Base-by-base conservation (phyloP, 2,888 invertebrate genomes). In the Callinectes sapidus region DNA sequence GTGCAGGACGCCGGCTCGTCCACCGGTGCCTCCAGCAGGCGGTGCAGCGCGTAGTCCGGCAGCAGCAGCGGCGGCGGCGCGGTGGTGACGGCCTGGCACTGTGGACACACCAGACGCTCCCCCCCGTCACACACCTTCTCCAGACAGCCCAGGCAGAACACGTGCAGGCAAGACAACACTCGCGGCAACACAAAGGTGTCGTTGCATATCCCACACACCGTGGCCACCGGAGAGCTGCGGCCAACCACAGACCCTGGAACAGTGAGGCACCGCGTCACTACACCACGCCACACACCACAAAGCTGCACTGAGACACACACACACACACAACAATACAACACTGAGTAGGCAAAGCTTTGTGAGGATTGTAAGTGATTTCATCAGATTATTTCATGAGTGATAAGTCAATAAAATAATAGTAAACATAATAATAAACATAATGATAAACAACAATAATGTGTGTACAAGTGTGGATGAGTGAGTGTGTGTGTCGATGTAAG, bases 61-160 rank as follows among this genome's bases (percentile, higher is more conserved):
- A 97, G 96, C 94, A 98, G 96, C 54, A 95, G 96, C 95, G 95
- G 96, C 95, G 92, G 96, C 95, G 94, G 96, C 95, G 95, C 96
- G 96, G 95, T 97, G 96, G 95, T 96, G 95, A 88, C 96, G 96
- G 95, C 90, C 48, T 92, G 91, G 89, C 97, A 97, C 95, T 96
- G 96, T 54, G 98, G 97, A 95, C 98, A 98, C 95, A 97, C 97
- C 94, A 98, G 97, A 96, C 97, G 97, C 95, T 97, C 97, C 35
- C 97, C 96, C 95, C 97, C 96, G 55, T 97, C 97, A 95, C 97
- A 97, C 95, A 96, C 97, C 91, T 94, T 93, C 91, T 95, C 93
- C 95, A 98, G 96, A 96, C 98, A 98, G 95, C 96, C 96, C 95
- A 97, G 97, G 96, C 98, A 98, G 96, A 98, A 97, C 28, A 97